These are phyloP conservation scores for Falco cherrug DNA, from an alignment of 2,797 vertebrate genomes.

Conservation along the genomic window DNA sequence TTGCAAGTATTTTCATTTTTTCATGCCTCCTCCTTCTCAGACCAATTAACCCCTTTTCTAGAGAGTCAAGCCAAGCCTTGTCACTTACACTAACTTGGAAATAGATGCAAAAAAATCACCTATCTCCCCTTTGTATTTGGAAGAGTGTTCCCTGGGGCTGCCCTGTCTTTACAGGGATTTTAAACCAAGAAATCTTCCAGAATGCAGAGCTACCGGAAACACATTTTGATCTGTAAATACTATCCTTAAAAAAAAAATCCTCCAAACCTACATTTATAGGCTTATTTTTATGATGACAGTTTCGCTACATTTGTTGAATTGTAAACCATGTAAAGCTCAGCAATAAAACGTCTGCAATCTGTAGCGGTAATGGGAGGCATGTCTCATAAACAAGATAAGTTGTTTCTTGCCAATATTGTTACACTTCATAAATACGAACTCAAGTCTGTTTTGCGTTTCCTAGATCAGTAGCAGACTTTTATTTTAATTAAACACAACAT, in stretches of 20 bases:
- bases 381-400: slow-evolving; percentile 85
- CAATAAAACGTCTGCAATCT: slow-evolving; percentile 82
- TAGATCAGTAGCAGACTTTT: slow-evolving; percentile 79
- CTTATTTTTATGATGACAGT: slow-evolving; percentile 78
- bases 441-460: slow-evolving; percentile 78
- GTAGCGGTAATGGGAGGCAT: slow-evolving; percentile 80
- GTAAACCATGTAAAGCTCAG: slow-evolving; percentile 80
- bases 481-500: slow-evolving; percentile 85
- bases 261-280: slow-evolving; percentile 18
- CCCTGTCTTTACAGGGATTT: background rate
- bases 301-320: slow-evolving; percentile 79
- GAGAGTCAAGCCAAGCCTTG: background rate
- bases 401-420: slow-evolving; percentile 80
- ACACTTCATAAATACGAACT: slow-evolving; percentile 81
- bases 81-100: background rate
- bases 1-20: background rate
- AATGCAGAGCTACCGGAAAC: background rate
- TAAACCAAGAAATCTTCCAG: background rate
- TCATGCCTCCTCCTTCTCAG: background rate
- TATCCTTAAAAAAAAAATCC: slow-evolving; percentile 31
- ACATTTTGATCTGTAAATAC: slow-evolving; percentile 68
- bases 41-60: background rate
- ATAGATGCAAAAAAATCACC: background rate
- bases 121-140: background rate
- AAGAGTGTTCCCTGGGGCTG: background rate